A percentile compares a stretch with the other conserved stretches of the same genome.
Evolutionary conservation across 2,888 invertebrate species (phyloP).

Genomic region (Drosophila lutescens): DNA sequence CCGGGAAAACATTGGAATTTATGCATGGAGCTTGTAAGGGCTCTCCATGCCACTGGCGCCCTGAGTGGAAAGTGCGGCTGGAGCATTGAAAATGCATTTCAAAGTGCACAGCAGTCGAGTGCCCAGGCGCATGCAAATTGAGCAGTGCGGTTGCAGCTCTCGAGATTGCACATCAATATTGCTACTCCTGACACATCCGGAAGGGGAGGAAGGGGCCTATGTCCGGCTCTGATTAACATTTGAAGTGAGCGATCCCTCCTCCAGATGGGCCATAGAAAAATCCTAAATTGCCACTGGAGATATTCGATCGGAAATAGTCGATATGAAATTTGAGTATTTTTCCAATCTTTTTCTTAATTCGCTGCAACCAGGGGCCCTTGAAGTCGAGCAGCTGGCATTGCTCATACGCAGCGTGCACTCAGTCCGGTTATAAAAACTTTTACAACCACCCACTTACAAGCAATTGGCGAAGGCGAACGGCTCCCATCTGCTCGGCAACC

Average conservation of each 20-base stretch:
- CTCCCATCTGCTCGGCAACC: slow-evolving; percentile 57
- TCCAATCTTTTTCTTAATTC: slow-evolving; percentile 5
- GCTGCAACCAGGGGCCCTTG: slow-evolving; percentile 18
- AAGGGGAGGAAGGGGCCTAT: slow-evolving; percentile 21
- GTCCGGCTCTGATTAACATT: slow-evolving; percentile 60
- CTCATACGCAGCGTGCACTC: slow-evolving; percentile 50
- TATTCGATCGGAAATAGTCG: not conserved
- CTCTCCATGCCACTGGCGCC: slow-evolving; percentile 28
- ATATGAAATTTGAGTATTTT: slow-evolving; percentile 7
- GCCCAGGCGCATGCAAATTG: slow-evolving; percentile 66
- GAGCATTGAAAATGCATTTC: slow-evolving; percentile 68
- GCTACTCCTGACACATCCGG: slow-evolving; percentile 63
- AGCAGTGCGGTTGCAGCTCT: slow-evolving; percentile 54
- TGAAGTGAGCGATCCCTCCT: slow-evolving; percentile 33
- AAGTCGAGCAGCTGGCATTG: slow-evolving; percentile 31
- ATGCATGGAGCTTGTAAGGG: slow-evolving; percentile 63
- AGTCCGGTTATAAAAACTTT: slow-evolving; percentile 48
- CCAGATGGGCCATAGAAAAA: slow-evolving; percentile 25
- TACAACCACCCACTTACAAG: slow-evolving; percentile 65
- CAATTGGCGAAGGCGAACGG: slow-evolving; percentile 60
- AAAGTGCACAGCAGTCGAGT: slow-evolving; percentile 52
- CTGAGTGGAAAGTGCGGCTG: slow-evolving; percentile 15
- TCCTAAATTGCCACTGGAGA: slow-evolving; percentile 29
- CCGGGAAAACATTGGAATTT: slow-evolving; percentile 70
- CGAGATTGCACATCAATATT: slow-evolving; percentile 71